phyloP scores from a whole-genome alignment of 2,888 invertebrate species.

The Dynastes maya region DNA sequence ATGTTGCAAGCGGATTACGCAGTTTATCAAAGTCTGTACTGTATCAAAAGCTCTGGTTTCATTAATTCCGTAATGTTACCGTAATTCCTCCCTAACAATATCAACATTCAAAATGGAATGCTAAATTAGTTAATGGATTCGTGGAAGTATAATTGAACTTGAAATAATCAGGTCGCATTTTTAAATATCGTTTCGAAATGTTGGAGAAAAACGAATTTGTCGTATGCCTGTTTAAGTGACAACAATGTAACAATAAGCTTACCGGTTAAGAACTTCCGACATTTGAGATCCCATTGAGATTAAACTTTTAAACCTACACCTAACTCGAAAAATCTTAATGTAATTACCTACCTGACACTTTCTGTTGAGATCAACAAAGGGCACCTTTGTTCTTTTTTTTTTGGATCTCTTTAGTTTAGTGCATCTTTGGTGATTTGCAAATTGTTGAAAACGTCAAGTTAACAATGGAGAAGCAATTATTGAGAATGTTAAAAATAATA shows the following conservation, averaged over 20 bases:
- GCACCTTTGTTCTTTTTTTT: background rate
- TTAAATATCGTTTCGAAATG: background rate
- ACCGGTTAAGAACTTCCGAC: constrained; percentile 6
- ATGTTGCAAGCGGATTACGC: constrained; percentile 56
- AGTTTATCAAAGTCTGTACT: constrained; percentile 54
- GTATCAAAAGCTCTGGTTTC: constrained; percentile 54
- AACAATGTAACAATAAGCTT: background rate
- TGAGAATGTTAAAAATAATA: background rate
- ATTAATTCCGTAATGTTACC: constrained; percentile 47
- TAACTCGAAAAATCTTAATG: background rate
- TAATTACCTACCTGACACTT: constrained; percentile 38
- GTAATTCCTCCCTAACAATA: constrained; percentile 29
- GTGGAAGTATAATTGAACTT: background rate
- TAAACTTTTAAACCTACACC: constrained; percentile 35
- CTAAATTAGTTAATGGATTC: constrained; percentile 2
- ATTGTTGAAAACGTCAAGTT: background rate
- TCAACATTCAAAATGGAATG: background rate
- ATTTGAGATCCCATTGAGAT: constrained; percentile 6
- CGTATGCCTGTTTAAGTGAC: no score
- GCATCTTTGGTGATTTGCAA: constrained; percentile 12
- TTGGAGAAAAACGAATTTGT: background rate
- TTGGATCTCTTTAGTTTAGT: constrained; percentile 11
- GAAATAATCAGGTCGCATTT: background rate
- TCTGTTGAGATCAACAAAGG: constrained; percentile 11
- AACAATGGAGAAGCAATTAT: background rate